Base-by-base conservation (phyloP, 2,113 vertebrate genomes). In the Microtus pennsylvanicus region DNA sequence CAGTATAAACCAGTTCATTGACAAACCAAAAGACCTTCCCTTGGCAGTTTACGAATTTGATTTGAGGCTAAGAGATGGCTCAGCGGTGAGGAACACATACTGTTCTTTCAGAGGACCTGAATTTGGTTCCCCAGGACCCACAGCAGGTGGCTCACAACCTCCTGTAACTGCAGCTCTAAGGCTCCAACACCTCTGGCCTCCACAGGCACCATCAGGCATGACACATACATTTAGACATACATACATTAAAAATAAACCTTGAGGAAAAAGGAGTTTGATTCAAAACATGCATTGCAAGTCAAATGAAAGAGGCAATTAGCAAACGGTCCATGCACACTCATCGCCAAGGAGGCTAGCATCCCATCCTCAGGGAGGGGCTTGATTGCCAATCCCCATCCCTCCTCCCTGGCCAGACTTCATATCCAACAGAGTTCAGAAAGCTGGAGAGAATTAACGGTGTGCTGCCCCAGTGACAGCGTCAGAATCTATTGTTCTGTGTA, bases 401-500 rank as follows among this genome's bases (percentile, higher is more conserved):
- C 91, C 45, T 69, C 2, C 50, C 21, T 82, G 58, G n/a, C 52
- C 83, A n/a, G 30, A 50, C 78, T 94, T 28, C 55, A 91, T 33
- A 38, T 17, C 94, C 91, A 80, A 94, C 63, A 9, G 21, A 63
- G 74, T 92, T 92, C 90, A 89, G 96, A 97, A 97, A 96, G 81
- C 89, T 89, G 78, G 81, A 91, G 74, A 94, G 90, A 96, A 96
- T 96, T 87, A 92, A 93, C 94, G 85, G 58, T 69, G 88, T n/a
- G 30, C 78, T 93, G 30, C 74, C 90, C 89, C 45, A 24, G 55
- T 89, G 42, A 89, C 89, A 93, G 69, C 77, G 17, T 95, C 95
- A 93, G 94, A 96, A 95, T 96, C 87, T 93, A 97, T 94, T 89
- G 58, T 74, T 42, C 87, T 81, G n/a, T 63, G 61, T 90, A 96